Base-by-base conservation (phyloP, 2,888 invertebrate species). In the Lobophora halterata region DNA sequence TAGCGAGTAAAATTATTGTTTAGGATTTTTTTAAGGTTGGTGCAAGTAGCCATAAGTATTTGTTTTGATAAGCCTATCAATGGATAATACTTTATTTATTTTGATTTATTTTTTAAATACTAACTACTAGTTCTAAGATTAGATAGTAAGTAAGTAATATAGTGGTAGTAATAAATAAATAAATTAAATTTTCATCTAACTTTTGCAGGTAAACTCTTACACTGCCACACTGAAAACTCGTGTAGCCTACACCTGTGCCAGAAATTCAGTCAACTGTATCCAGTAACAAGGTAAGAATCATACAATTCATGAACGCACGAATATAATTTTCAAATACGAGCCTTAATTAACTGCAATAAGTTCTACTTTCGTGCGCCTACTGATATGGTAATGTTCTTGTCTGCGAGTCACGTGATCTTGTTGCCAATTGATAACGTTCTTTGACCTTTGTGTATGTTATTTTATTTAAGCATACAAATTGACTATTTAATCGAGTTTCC, bases 211-310 rank as follows among this genome's bases (percentile, higher is more conserved):
- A 90, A 90, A 52, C 89, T 89, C 7, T 87, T 93, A 19, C 89
- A 90, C 54, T 96, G 95, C 65, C 80, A 89, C 25, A 60, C 80
- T 28, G 89, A 85, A 29, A 89, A 90, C 47, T 91, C 92, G 3
- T 97, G 97, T 77, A 95, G 95, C 10, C 83, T 97, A 25, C 97
- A 97, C 77, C 81, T 97, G 55, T 93, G 95, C 48, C 97, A 97
- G 78, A 93, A 93, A 66, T 95, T 96, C 73, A 93, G 92, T 66
- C 93, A 94, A 57, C 81, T 96, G 27, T 95, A 95, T 77, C 96
- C 96, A 3, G 91, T 92, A 11, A 93, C 93, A 28, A 90, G 88
- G 88, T 88, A 55, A 77, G 71, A 46, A 58, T 44, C 40, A 44
- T 50, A 39, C 33, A 18, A 25, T 26, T 34, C 41, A 32, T 37